Percentiles rank a stretch among this genome's conserved stretches.
phyloP scores from a whole-genome alignment of 2,888 invertebrate genomes.

The Philaethria dido region DNA sequence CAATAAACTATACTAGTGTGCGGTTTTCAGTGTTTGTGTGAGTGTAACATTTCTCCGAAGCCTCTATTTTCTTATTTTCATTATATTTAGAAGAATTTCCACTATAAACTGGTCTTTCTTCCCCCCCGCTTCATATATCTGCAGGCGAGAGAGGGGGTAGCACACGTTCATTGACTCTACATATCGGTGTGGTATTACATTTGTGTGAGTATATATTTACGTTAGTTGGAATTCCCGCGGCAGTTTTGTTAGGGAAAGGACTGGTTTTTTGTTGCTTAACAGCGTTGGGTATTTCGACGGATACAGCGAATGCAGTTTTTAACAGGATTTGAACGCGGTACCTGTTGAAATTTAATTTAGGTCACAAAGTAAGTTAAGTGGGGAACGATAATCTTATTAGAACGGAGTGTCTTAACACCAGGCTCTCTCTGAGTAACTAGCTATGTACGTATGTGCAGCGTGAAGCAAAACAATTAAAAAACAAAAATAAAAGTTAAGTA shows the following conservation, averaged over 20 bases:
- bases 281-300: slow-evolving; percentile 43
- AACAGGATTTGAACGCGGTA: slow-evolving; percentile 2
- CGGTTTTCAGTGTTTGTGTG: slow-evolving; percentile 40
- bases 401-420: too few relatives aligned
- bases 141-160: slow-evolving; percentile 49
- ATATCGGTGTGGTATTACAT: slow-evolving; percentile 40
- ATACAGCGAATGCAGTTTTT: slow-evolving; percentile 30
- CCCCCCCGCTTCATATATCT: slow-evolving; percentile 45
- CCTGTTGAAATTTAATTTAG: neutral
- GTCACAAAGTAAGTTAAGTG: slow-evolving; percentile 2
- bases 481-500: too few relatives aligned
- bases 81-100: slow-evolving; percentile 56
- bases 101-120: slow-evolving; percentile 46
- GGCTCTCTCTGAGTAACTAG: neutral
- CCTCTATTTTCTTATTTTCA: slow-evolving; percentile 50
- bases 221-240: slow-evolving; percentile 54
- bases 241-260: slow-evolving; percentile 54
- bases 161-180: slow-evolving; percentile 41
- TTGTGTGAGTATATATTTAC: slow-evolving; percentile 49
- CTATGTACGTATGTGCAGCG: too few relatives aligned
- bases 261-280: slow-evolving; percentile 43
- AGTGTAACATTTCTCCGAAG: slow-evolving; percentile 54
- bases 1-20: slow-evolving; percentile 42
- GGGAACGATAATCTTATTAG: too few relatives aligned
- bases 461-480: too few relatives aligned